These are phyloP conservation scores for Castor canadensis DNA, from an alignment of 2,113 vertebrate genomes.

Conservation along the genomic window DNA sequence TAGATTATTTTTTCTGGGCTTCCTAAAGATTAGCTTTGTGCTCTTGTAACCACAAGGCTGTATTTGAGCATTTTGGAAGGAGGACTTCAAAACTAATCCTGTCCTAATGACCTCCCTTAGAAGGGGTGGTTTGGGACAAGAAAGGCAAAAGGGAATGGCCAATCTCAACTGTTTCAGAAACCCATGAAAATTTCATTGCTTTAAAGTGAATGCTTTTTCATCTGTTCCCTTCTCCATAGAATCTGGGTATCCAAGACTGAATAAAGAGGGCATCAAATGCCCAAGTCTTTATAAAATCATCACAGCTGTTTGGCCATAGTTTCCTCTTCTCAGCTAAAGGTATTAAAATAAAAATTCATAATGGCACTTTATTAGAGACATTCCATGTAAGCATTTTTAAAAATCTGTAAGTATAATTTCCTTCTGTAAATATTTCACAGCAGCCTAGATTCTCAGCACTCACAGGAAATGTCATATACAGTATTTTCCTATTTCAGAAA, in stretches of 20 bases:
- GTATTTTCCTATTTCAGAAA: constrained; percentile 87
- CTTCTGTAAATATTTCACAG: constrained; percentile 87
- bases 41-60: constrained; percentile 69
- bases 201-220: constrained; percentile 80
- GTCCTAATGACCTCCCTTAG: constrained; percentile 80
- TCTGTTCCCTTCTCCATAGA: constrained; percentile 78
- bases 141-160: constrained; percentile 77
- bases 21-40: constrained; percentile 74
- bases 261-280: constrained; percentile 81
- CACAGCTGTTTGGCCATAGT: constrained; percentile 90
- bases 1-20: constrained; percentile 74
- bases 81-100: constrained; percentile 79
- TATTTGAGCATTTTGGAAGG: constrained; percentile 77
- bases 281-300: constrained; percentile 82
- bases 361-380: constrained; percentile 75
- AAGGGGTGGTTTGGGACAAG: constrained; percentile 79
- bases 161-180: constrained; percentile 78
- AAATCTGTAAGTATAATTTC: constrained; percentile 75
- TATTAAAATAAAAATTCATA: constrained; percentile 83
- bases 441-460: constrained; percentile 87
- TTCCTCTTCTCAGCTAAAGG: constrained; percentile 82
- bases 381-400: constrained; percentile 73
- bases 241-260: constrained; percentile 68
- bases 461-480: constrained; percentile 91
- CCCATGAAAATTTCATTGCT: constrained; percentile 79